Percentiles rank a stretch among this genome's conserved stretches.
These are phyloP conservation scores for Muntiacus muntjak DNA, from an alignment of 2,113 vertebrate species.

Conservation along the genomic window DNA sequence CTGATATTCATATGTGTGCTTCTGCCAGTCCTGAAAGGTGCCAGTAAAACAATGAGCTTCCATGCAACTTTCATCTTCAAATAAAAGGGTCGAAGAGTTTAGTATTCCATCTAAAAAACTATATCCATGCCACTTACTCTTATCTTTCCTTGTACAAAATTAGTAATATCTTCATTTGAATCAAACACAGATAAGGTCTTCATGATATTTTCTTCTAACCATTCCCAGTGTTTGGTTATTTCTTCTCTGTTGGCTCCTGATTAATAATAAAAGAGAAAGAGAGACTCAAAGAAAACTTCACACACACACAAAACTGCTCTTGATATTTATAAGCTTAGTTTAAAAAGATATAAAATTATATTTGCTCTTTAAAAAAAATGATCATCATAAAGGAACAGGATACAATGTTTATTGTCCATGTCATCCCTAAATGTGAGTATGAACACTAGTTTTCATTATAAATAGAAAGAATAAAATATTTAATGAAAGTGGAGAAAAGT, in stretches of 20 bases:
- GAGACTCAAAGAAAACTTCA: slow-evolving; percentile 51
- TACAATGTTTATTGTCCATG: slow-evolving; percentile 24
- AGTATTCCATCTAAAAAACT: slow-evolving; percentile 4
- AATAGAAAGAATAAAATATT: slow-evolving; percentile 10
- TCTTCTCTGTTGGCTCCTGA: slow-evolving; percentile 94
- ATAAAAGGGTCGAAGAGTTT: not conserved
- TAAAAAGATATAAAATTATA: slow-evolving; percentile 14
- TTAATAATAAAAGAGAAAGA: slow-evolving; percentile 33
- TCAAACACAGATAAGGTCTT: slow-evolving; percentile 96
- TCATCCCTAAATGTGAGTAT: not conserved
- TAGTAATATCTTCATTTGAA: slow-evolving; percentile 97
- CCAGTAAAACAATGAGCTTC: not conserved
- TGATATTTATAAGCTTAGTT: slow-evolving; percentile 18
- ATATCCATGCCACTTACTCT: slow-evolving; percentile 84
- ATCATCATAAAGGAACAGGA: not conserved
- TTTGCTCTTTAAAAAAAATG: slow-evolving; percentile 9
- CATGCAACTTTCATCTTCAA: not conserved
- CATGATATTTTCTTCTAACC: slow-evolving; percentile 96
- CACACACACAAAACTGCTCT: slow-evolving; percentile 25
- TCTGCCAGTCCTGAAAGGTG: not conserved
- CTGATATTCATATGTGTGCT: not conserved
- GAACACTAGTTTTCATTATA: slow-evolving; percentile 12
- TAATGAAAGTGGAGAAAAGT: slow-evolving; percentile 9
- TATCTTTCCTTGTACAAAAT: slow-evolving; percentile 98
- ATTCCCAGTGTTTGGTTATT: slow-evolving; percentile 95